These are phyloP conservation scores for Hypocryptadius cinnamomeus DNA, from an alignment of 2,113 vertebrate species.

Conservation along the genomic window DNA sequence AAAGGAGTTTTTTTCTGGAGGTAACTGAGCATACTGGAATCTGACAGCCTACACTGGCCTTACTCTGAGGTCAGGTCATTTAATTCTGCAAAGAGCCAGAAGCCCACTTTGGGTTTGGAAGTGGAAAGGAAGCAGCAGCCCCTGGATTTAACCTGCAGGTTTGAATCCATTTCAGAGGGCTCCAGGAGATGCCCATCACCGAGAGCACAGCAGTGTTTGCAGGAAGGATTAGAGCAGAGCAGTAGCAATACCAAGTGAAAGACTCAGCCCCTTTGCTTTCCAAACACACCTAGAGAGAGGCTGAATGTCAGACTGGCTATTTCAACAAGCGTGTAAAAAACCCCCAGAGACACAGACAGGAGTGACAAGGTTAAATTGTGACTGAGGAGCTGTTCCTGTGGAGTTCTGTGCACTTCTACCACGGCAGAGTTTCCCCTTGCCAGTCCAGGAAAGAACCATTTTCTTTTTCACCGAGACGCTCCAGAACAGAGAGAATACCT, in stretches of 20 bases:
- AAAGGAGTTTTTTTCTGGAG: not conserved
- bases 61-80: not conserved
- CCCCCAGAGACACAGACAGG: not conserved
- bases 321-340: not conserved
- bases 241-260: not conserved
- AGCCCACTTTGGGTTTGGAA: not conserved
- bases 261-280: not conserved
- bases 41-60: not conserved
- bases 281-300: not conserved
- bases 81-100: not conserved
- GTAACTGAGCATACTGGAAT: not conserved
- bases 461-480: conserved; percentile 34
- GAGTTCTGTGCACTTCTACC: not conserved
- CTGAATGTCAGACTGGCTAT: not conserved
- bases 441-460: conserved; percentile 42
- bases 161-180: not conserved
- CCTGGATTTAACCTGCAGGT: not conserved
- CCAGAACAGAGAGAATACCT: conserved; percentile 13
- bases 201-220: not conserved
- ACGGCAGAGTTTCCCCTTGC: conserved; percentile 17
- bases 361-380: not conserved
- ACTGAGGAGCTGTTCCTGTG: not conserved
- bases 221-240: not conserved
- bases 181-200: not conserved
- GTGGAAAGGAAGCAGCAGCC: not conserved